Evolutionary conservation across 1,140 invertebrate species (phyloP), one percentile per base, ranked within the genome.

Genomic region (Lysiphlebus fabarum): DNA sequence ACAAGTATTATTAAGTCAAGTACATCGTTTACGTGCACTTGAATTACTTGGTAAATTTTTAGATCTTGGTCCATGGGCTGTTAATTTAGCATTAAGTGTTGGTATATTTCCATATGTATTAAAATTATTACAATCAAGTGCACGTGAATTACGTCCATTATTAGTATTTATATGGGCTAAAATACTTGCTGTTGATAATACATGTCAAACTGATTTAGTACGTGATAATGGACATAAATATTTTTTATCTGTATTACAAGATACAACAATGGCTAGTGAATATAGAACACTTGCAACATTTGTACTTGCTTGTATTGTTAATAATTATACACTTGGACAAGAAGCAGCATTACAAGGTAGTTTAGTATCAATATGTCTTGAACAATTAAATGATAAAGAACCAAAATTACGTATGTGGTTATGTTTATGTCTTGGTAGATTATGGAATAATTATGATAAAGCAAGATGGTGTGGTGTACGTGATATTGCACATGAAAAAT

Each of bases 141-240:
- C 94, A 2, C 85, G 87, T 65, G 96, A 99, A 77, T 80, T 99
- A 56, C 82, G 95, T 38, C 92, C 95, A 8, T 82, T 96, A 41
- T 83, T 99, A 51, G 94, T 99, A 36, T 98, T 97, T 72, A 98
- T 99, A 64, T 99, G 97, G 97, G 95, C 97, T 6, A 99, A 99
- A 83, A 98, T 99, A 65, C 81, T 99, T 49, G 95, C 96, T 58
- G 94, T 99, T 9, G 97, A 99, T 78, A 89, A 87, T 77, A 90
- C 88, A 55, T 98, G 95, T 74, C 95, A 99, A 82, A 86, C 87
- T 61, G 97, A 99, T 79, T 80, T 99, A 62, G 93, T 99, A 8
- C 90, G 96, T 66, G 96, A 99, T 59, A 90, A 90, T 75, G 92
- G 92, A 0, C 94, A 98, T 75, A 95, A 93, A 73, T 98, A 99